A percentile compares a stretch with the other conserved stretches of the same genome.
Evolutionary conservation across 1,140 invertebrate genomes (phyloP).

Genomic region (Phenacoccus solenopsis): DNA sequence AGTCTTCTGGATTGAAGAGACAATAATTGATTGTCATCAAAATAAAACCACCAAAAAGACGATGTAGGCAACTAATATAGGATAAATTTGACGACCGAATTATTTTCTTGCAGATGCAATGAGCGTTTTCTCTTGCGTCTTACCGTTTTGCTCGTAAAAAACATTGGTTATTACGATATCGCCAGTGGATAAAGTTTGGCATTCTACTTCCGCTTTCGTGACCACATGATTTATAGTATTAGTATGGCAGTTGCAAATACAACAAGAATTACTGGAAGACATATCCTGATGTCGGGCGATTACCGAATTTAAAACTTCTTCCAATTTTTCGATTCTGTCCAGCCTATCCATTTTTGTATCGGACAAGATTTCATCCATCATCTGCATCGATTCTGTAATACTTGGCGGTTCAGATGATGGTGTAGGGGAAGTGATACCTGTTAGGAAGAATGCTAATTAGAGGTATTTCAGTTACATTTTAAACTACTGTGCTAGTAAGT

Average conservation of each 20-base stretch:
- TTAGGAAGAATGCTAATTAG: background rate
- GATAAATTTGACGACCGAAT: too few species aligned
- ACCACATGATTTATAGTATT: background rate
- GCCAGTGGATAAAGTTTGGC: conserved; percentile 78
- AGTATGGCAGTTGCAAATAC: background rate
- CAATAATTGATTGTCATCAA: too few species aligned
- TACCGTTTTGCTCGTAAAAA: conserved; percentile 53
- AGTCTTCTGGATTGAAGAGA: too few species aligned
- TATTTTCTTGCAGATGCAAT: background rate
- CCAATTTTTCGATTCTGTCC: conserved; percentile 74
- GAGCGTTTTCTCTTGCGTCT: conserved; percentile 24
- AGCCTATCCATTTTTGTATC: conserved; percentile 68
- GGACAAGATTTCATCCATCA: conserved; percentile 74
- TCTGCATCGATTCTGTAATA: conserved; percentile 79
- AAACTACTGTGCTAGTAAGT: too few species aligned
- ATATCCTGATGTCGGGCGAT: background rate
- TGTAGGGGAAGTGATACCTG: background rate
- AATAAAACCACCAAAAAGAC: too few species aligned
- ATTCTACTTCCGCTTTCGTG: conserved; percentile 38
- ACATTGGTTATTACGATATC: conserved; percentile 86
- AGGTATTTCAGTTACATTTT: too few species aligned
- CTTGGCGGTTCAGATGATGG: conserved; percentile 57
- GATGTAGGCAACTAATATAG: too few species aligned
- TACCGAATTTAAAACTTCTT: conserved; percentile 51
- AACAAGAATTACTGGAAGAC: conserved; percentile 2